phyloP scores from a whole-genome alignment of 2,888 invertebrate genomes.

The Macaria notata region DNA sequence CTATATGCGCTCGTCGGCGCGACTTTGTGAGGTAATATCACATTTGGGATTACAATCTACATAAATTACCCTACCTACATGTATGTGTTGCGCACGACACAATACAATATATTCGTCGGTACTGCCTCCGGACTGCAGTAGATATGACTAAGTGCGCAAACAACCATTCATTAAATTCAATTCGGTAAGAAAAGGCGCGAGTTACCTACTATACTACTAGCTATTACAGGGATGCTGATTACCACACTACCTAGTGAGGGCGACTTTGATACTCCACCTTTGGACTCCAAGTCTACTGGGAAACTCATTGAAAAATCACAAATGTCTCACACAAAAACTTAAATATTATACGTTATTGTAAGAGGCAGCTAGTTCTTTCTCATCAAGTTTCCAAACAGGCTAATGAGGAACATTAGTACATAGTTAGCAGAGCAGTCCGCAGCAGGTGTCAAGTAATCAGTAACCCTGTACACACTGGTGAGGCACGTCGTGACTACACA shows the following conservation, averaged over 20 bases:
- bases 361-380: too few species aligned
- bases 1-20: constrained; percentile 2
- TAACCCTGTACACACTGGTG: constrained; percentile 20
- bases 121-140: not conserved
- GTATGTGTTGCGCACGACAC: constrained; percentile 13
- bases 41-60: constrained; percentile 57
- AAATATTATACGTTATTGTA: too few species aligned
- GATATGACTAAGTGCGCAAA: constrained; percentile 2
- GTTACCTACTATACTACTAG: constrained; percentile 37
- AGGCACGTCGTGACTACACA: constrained; percentile 72
- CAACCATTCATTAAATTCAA: constrained; percentile 33
- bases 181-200: constrained; percentile 48
- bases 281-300: too few species aligned
- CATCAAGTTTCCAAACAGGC: too few species aligned
- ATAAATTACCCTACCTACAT: constrained; percentile 64
- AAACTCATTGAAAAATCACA: too few species aligned
- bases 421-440: too few species aligned
- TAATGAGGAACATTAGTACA: too few species aligned
- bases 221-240: too few species aligned
- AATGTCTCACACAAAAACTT: too few species aligned
- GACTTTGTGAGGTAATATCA: constrained; percentile 63
- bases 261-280: too few species aligned
- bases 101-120: constrained; percentile 2
- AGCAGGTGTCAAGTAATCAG: too few species aligned
- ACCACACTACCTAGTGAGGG: too few species aligned